Conservation (phyloP, 92 coral and sea anemone species). For the Parazoanthus swiftii region DNA sequence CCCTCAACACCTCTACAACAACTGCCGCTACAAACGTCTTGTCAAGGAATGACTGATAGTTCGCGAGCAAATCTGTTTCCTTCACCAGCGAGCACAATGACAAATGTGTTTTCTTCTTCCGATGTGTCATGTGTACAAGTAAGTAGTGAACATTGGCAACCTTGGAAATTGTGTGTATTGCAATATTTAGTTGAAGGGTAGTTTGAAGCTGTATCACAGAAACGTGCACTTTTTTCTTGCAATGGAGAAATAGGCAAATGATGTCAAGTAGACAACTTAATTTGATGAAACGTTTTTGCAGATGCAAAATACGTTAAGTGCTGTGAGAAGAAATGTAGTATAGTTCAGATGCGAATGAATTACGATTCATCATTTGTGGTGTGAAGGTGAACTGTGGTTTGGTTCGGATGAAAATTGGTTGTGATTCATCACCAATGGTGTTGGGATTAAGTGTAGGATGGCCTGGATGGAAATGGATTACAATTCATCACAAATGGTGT, state of each 20-base stretch:
- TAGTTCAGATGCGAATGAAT: too few species aligned
- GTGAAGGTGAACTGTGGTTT: neutral
- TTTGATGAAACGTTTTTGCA: neutral
- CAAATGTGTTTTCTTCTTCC: constrained; percentile 18
- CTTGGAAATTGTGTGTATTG: neutral
- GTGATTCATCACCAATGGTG: neutral
- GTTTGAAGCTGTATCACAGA: neutral
- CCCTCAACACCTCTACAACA: constrained; percentile 17
- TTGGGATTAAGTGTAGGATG: neutral
- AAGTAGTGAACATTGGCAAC: neutral
- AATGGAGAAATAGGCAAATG: neutral
- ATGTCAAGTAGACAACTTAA: neutral
- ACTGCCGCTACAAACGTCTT: constrained; percentile 13
- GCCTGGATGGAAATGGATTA: too few species aligned
- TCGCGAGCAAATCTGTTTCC: constrained; percentile 12
- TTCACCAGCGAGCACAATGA: constrained; percentile 3
- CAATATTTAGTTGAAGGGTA: neutral
- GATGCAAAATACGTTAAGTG: neutral
- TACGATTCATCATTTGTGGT: neutral
- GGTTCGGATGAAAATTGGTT: neutral
- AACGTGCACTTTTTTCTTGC: neutral
- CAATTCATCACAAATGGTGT: too few species aligned
- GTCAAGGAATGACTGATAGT: constrained; percentile 19
- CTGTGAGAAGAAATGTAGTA: too few species aligned
- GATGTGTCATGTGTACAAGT: constrained; percentile 14